These are phyloP conservation scores for Bombus ignitus DNA, from an alignment of 1,140 invertebrate genomes.

Conservation along the genomic window DNA sequence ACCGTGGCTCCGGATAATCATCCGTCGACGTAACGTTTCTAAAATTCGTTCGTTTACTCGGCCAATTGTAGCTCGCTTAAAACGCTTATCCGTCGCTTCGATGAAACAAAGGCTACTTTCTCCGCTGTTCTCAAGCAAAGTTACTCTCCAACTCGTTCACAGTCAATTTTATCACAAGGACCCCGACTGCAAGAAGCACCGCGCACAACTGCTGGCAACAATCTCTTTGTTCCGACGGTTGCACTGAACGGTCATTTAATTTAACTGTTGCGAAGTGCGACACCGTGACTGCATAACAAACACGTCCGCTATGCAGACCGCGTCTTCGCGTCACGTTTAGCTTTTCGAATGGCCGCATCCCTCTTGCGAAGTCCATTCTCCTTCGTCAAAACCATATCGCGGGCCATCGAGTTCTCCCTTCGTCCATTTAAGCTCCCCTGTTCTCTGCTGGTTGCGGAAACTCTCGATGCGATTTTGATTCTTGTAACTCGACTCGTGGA, in stretches of 20 bases:
- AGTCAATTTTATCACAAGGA: neutral
- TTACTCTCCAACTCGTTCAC: too few relatives aligned
- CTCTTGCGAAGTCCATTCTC: neutral
- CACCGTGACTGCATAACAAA: constrained; percentile 33
- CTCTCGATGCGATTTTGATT: neutral
- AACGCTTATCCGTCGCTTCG: neutral
- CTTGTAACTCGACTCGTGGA: too few relatives aligned
- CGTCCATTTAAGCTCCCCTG: neutral
- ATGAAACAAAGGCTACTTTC: neutral
- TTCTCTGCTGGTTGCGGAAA: neutral
- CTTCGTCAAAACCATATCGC: neutral
- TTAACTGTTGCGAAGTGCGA: constrained; percentile 22
- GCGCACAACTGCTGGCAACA: neutral
- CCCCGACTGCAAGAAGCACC: neutral
- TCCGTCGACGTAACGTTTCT: neutral
- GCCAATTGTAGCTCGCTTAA: too few relatives aligned
- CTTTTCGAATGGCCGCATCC: neutral
- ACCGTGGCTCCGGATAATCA: neutral
- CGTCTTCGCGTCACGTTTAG: too few relatives aligned
- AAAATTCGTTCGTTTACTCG: neutral
- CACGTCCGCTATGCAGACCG: neutral
- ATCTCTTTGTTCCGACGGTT: constrained; percentile 10
- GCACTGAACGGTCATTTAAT: constrained; percentile 24
- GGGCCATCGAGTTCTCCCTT: neutral
- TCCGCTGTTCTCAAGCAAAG: neutral